Evolutionary conservation across 2,113 vertebrate species (phyloP).

Genomic region (Alectura lathami): DNA sequence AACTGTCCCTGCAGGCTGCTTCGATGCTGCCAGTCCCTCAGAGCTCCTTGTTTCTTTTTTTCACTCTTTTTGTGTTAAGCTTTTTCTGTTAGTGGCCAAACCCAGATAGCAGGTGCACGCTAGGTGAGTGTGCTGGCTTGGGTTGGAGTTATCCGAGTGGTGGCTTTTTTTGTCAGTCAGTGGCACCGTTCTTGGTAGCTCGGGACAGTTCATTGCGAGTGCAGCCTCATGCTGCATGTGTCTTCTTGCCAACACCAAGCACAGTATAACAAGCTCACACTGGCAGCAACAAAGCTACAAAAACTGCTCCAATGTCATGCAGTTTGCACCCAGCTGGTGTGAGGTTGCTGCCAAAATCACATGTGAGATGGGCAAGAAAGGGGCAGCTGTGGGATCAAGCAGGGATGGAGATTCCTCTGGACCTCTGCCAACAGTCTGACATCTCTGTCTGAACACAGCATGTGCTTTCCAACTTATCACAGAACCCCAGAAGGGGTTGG

Average conservation of each 20-base stretch:
- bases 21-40: neutral
- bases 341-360: neutral
- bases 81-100: neutral
- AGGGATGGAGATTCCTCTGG: neutral
- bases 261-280: accelerated
- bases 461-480: neutral
- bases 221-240: neutral
- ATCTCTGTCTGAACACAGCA: neutral
- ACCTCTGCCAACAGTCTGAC: neutral
- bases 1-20: neutral
- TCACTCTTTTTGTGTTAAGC: neutral
- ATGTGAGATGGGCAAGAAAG: accelerated
- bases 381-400: neutral
- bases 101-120: neutral
- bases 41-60: neutral
- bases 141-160: neutral
- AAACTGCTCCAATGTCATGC: accelerated
- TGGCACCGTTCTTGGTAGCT: neutral
- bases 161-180: neutral
- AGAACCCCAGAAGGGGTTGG: too few relatives aligned
- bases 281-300: neutral
- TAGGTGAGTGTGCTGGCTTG: neutral
- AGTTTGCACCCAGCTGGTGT: neutral
- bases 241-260: neutral
- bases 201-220: neutral